Base-by-base conservation (phyloP, 2,888 invertebrate species). In the Patella depressa region DNA sequence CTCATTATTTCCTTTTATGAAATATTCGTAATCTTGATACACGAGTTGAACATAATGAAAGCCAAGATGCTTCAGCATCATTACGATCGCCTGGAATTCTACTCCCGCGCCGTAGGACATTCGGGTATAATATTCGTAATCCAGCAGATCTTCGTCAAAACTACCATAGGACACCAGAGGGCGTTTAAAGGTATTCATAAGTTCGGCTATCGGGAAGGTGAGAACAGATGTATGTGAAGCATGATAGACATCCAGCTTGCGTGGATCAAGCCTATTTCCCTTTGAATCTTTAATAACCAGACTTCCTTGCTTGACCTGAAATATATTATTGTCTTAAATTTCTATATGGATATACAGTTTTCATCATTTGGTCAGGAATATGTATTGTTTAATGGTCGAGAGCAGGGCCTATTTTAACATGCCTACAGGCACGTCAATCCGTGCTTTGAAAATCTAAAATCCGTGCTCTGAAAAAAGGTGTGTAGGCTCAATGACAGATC, bases 111-210 rank as follows among this genome's bases (percentile, higher is more conserved):
- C 81, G 3, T 87, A 88, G 1, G 86, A 79, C 2, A 85, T 82
- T 17, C 86, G 75, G 14, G 87, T 65, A 75, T 85, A 86, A 75
- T 86, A 89, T 7, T 86, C 84, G 76, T 85, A 88, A 59, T 72
- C 78, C 53, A 82, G 78, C 15, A 89, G 83, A 17, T 77, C 72
- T 11, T 81, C 74, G 5, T 85, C 82, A 1, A 83, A 83, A 0
- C 88, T 87, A 11, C 84, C 81, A 53, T 87, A 87, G 0, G 86
- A 86, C 24, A 92, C 85, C 87, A 93, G 93, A 1, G 94, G 93
- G 74, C 92, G 88, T 87, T 81, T 84, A 24, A 94, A 93, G 17
- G 93, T 88, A 70, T 93, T 90, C 82, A 94, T 90, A 83, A 93
- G 89, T 74, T 92, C 92, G 2, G 89, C 87, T 75, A 89, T 76